phyloP scores from a whole-genome alignment of 2,113 vertebrate species.

The Phyllostomus discolor region DNA sequence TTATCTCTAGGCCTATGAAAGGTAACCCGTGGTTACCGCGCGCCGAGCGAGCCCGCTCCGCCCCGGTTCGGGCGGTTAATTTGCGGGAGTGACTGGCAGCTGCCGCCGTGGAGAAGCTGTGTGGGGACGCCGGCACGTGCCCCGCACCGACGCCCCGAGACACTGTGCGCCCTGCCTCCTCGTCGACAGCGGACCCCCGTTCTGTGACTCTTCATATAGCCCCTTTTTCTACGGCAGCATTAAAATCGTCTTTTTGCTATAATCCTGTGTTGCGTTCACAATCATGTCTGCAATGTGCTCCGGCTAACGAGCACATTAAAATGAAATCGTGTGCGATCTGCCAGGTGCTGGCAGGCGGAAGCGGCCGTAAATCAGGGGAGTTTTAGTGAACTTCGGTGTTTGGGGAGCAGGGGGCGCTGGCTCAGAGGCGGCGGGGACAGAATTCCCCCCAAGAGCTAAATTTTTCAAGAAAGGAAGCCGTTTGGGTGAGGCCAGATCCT shows the following conservation, averaged over 20 bases:
- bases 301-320: conserved; percentile 93
- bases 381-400: conserved; percentile 83
- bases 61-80: conserved; percentile 97
- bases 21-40: conserved; percentile 98
- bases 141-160: conserved; percentile 96
- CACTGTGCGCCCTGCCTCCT: conserved; percentile 94
- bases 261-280: conserved; percentile 89
- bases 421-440: conserved; percentile 70
- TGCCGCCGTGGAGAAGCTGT: conserved; percentile 94
- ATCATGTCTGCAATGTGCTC: conserved; percentile 89
- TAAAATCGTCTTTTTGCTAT: conserved; percentile 99
- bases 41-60: conserved; percentile 93
- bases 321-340: conserved; percentile 91
- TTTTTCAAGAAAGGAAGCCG: not conserved
- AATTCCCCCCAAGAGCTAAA: not conserved
- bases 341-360: conserved; percentile 86
- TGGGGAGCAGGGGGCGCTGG: conserved; percentile 75
- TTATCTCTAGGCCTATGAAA: conserved; percentile 96
- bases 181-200: conserved; percentile 98
- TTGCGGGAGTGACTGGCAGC: conserved; percentile 99
- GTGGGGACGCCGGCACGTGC: conserved; percentile 99
- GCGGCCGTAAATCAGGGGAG: conserved; percentile 81
- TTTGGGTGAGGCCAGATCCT: not conserved
- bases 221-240: conserved; percentile 99
- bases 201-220: conserved; percentile 98